Evolutionary conservation across 1,140 invertebrate genomes (phyloP).

Genomic region (Palaemon carinicauda): DNA sequence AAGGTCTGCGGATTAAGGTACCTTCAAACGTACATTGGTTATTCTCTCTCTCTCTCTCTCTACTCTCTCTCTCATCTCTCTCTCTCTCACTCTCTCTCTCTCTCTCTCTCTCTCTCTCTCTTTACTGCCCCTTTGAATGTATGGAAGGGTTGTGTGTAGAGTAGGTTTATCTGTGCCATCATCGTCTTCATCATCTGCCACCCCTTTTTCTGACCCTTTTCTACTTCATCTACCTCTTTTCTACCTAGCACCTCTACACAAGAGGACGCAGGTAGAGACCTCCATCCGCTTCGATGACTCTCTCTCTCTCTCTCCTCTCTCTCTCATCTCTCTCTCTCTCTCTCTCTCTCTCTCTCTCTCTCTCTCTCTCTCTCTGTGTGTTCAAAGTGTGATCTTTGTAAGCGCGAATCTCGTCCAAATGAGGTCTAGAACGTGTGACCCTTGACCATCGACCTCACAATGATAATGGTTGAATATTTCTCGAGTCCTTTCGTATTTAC

Average conservation of each 20-base stretch:
- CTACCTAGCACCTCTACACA: slow-evolving; percentile 37
- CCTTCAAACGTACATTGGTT: background rate
- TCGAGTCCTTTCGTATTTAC: too few species aligned
- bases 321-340: background rate
- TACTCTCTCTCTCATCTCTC: background rate
- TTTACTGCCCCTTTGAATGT: background rate
- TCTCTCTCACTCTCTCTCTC: background rate
- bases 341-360: background rate
- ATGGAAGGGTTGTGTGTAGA: background rate
- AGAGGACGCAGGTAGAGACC: slow-evolving; percentile 24
- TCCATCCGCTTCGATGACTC: background rate
- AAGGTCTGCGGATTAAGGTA: background rate
- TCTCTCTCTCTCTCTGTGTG: too few species aligned
- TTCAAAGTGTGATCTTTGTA: too few species aligned
- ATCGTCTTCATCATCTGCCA: background rate
- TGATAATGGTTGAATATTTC: too few species aligned
- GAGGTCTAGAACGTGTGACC: too few species aligned
- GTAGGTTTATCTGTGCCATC: slow-evolving; percentile 26
- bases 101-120: background rate
- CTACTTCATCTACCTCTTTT: slow-evolving; percentile 3
- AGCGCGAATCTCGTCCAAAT: too few species aligned
- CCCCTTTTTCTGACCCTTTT: slow-evolving; percentile 12
- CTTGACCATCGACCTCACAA: too few species aligned
- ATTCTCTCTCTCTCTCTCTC: background rate
- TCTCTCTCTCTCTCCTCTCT: background rate